Evolutionary conservation across 2,113 vertebrate species (phyloP), one percentile per base, ranked within the genome.

Genomic region (Galeopterus variegatus): DNA sequence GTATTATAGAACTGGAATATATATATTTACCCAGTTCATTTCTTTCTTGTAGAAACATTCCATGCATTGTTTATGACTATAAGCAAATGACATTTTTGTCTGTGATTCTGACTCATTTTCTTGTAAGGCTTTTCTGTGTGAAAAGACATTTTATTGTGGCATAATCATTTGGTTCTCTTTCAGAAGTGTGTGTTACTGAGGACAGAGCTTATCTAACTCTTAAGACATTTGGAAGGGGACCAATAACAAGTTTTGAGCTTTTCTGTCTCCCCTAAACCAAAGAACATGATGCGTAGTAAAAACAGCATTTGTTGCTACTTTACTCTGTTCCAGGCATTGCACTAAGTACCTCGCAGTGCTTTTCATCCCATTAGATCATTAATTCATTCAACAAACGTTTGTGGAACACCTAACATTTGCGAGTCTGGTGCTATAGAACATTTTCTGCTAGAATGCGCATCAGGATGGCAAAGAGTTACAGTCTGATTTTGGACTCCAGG

Each of bases 21-120:
- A 11, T 52, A 19, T 19, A 64, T 73, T 79, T 93, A 76, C 5
- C 23, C 56, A 76, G 65, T 82, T 76, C 17, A 65, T 54, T 76
- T 88, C 65, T 95, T 89, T n/a, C 62, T 92, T 83, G 50, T 79
- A 93, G 50, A 93, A 98, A 75, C 36, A 80, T 70, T 21, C 19
- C n/a, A 48, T 84, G 70, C 54, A 24, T 80, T 72, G 21, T 86
- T 83, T 92, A 81, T 89, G 69, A 56, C 69, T 56, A 0, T 87
- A 72, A 92, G 67, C 41, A 95, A 93, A 87, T 24, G 58, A 89
- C 48, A 28, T 73, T 85, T 90, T 83, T 90, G 48, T 82, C 50
- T 41, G 0, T 73, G 72, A 77, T 88, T 93, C 24, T 81, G 65
- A 80, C 45, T 72, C 7, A 36, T n/a, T 75, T 75, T 48, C 72